Percentiles rank a stretch among this genome's conserved stretches.
These are phyloP conservation scores for Psettodes erumei DNA, from an alignment of 2,113 vertebrate genomes.

Conservation along the genomic window DNA sequence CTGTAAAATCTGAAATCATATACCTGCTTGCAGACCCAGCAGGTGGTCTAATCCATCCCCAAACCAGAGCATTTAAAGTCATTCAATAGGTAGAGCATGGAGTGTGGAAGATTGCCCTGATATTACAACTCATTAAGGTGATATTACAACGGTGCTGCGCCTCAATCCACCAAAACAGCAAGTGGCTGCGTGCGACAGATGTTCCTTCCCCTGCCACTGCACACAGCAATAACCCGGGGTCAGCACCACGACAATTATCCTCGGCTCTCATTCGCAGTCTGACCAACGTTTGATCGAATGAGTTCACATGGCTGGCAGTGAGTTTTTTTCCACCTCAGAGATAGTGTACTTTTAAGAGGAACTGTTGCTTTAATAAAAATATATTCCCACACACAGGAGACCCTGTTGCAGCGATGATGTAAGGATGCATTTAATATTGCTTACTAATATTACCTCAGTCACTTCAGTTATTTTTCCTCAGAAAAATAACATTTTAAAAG, in stretches of 20 bases:
- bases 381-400: background rate
- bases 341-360: background rate
- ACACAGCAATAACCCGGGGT: conserved; percentile 17
- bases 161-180: background rate
- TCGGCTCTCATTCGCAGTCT: background rate
- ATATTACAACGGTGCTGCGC: background rate
- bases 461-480: background rate
- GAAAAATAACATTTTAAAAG: background rate
- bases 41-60: background rate
- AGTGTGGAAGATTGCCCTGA: background rate
- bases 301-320: background rate
- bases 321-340: background rate
- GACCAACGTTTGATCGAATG: background rate
- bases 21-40: background rate
- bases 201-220: conserved; percentile 9
- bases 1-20: background rate
- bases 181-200: conserved; percentile 20
- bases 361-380: background rate
- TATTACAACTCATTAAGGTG: background rate
- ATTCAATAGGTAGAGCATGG: background rate
- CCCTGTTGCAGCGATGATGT: background rate
- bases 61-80: background rate
- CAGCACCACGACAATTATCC: conserved; percentile 15
- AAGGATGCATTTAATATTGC: background rate
- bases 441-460: background rate